Conservation (phyloP, 37 sponge, comb jelly and placozoan genomes). For the Aphrocallistes beatrix region DNA sequence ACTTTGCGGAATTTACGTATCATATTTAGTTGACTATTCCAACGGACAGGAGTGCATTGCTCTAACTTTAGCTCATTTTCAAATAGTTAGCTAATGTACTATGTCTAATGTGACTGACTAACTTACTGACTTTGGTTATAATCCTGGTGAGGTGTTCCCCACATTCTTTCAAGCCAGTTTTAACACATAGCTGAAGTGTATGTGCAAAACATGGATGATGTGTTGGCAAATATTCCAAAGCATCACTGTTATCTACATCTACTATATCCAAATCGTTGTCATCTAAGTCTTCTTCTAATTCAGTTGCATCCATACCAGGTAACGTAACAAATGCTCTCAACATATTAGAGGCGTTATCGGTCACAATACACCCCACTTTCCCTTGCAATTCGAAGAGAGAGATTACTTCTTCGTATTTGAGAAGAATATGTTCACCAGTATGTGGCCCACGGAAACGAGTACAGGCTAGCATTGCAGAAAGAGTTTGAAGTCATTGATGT, state of each 20-base stretch:
- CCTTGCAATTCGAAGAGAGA: not conserved
- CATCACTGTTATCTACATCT: not conserved
- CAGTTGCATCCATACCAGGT: not conserved
- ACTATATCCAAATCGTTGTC: not conserved
- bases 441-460: not conserved
- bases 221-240: slow-evolving; percentile 16
- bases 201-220: slow-evolving; percentile 33
- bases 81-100: not conserved
- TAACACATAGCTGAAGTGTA: slow-evolving; percentile 24
- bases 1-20: not conserved
- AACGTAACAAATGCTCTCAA: not conserved
- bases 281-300: not conserved
- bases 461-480: not conserved
- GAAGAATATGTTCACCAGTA: not conserved
- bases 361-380: not conserved
- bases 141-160: not conserved
- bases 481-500: not conserved
- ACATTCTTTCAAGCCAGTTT: slow-evolving; percentile 21
- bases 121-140: slow-evolving; percentile 2
- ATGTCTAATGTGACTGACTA: slow-evolving; percentile 15
- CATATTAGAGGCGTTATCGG: not conserved
- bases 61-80: slow-evolving; percentile 14
- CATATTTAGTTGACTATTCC: slow-evolving; percentile 20
- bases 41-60: not conserved
- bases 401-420: not conserved